Evolutionary conservation across 2,113 vertebrate species (phyloP).

Genomic region (Rhea americana): DNA sequence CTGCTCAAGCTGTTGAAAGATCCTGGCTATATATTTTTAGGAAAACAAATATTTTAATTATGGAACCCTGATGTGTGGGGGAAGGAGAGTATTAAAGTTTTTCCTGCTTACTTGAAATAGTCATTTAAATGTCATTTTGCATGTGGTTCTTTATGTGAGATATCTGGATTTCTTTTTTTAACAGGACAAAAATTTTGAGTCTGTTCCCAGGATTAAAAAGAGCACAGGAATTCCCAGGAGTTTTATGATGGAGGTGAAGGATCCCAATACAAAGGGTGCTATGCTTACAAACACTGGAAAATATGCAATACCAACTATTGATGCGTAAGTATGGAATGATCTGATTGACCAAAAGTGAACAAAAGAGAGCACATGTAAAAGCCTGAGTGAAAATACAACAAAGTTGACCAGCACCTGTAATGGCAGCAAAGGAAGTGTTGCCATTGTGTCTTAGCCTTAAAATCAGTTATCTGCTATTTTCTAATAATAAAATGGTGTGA

Average conservation of each 20-base stretch:
- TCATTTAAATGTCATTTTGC: background rate
- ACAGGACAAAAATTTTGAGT: slow-evolving; percentile 93
- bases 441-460: fast-evolving
- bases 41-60: background rate
- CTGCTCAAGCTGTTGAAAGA: background rate
- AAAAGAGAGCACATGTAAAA: fast-evolving
- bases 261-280: slow-evolving; percentile 93
- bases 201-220: slow-evolving; percentile 90
- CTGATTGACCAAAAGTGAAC: fast-evolving
- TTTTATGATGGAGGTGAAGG: slow-evolving; percentile 97
- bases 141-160: background rate
- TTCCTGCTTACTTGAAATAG: background rate
- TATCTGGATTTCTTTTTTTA: background rate
- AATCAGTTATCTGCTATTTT: background rate
- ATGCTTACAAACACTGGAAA: slow-evolving; percentile 96
- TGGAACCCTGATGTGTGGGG: fast-evolving
- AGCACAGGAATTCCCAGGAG: slow-evolving; percentile 97
- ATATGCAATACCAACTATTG: slow-evolving; percentile 93
- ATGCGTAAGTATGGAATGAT: slow-evolving; percentile 86
- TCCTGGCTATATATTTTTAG: fast-evolving
- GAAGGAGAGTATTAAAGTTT: background rate
- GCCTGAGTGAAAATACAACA: background rate
- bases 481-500: fast-evolving
- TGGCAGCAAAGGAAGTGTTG: background rate
- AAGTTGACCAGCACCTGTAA: background rate